Conservation (phyloP, 2,113 vertebrate species). For the Pristiophorus japonicus region DNA sequence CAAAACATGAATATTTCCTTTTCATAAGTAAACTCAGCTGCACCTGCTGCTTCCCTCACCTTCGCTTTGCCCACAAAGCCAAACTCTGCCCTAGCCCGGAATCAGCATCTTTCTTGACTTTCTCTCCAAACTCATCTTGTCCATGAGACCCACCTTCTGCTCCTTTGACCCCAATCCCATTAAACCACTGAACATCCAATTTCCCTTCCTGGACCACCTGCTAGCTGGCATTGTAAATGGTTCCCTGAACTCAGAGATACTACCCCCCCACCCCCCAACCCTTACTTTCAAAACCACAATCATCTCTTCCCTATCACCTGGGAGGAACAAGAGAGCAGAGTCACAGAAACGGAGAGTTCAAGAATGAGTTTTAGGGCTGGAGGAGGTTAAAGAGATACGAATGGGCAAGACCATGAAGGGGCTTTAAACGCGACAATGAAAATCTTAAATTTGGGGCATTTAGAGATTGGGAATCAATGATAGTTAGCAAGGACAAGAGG, state of each 20-base stretch:
- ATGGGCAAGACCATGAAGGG: neutral
- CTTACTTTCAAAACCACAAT: no score
- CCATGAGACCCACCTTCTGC: neutral
- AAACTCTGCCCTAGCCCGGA: neutral
- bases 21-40: neutral
- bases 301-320: no score
- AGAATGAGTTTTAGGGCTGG: neutral
- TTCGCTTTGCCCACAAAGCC: neutral
- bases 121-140: neutral
- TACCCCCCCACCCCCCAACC: no score
- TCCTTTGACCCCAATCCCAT: neutral
- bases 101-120: no score
- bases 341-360: no score
- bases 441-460: neutral
- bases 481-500: neutral
- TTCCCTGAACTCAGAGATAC: neutral
- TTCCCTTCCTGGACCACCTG: neutral
- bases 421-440: neutral
- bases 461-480: neutral
- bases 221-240: neutral
- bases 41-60: no score
- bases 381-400: neutral
- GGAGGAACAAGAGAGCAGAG: no score
- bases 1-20: neutral
- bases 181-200: neutral